Percentiles rank a stretch among this genome's conserved stretches.
Conservation (phyloP, 2,888 invertebrate species). For the Tuta absoluta region DNA sequence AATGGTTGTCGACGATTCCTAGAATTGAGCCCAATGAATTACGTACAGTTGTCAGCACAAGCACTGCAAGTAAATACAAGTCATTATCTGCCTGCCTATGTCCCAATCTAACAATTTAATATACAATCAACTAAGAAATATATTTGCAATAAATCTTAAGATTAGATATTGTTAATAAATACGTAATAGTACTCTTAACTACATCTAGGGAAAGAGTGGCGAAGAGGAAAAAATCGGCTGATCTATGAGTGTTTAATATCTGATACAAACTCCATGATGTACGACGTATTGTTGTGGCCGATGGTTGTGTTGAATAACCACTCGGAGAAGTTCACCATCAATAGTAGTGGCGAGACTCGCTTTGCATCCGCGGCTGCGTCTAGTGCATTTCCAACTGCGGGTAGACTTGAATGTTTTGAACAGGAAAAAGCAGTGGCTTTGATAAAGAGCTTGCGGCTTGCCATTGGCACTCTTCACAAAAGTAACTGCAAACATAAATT, state of each 20-base stretch:
- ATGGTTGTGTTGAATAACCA: neutral
- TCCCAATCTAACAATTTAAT: no score
- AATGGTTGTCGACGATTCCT: neutral
- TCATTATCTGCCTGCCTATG: neutral
- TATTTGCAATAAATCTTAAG: no score
- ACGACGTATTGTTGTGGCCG: neutral
- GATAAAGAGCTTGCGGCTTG: neutral
- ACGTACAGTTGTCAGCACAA: neutral
- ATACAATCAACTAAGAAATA: no score
- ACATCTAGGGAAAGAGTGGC: no score
- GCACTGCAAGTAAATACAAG: neutral
- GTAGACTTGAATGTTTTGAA: neutral
- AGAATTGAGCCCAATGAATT: neutral
- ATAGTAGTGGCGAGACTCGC: neutral
- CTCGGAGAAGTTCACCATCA: neutral
- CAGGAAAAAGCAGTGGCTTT: neutral
- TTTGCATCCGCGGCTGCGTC: neutral
- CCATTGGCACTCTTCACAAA: neutral
- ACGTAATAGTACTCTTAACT: no score
- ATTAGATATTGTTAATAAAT: no score
- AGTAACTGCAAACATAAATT: neutral
- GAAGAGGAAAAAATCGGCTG: no score
- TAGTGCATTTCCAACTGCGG: neutral
- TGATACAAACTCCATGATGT: neutral
- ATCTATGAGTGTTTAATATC: neutral